phyloP scores from a whole-genome alignment of 1,140 invertebrate species.

The Aleiodes sp. region DNA sequence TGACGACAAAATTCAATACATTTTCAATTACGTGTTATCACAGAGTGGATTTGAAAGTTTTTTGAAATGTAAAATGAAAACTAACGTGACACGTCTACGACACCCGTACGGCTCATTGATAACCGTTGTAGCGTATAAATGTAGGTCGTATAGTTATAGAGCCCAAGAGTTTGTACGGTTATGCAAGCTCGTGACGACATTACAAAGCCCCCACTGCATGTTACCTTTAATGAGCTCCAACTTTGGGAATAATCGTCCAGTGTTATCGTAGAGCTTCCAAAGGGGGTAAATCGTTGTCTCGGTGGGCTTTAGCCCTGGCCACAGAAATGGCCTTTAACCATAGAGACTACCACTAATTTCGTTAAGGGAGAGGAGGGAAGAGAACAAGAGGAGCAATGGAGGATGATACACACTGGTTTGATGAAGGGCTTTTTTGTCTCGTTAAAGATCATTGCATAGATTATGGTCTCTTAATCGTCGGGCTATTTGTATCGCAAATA shows the following conservation, averaged over 20 bases:
- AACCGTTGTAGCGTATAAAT: constrained; percentile 2
- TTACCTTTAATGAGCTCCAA: constrained; percentile 28
- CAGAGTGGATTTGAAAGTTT: not conserved
- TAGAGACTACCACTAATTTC: constrained; percentile 1
- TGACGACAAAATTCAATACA: not conserved
- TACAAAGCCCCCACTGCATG: constrained; percentile 31
- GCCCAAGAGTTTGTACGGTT: constrained; percentile 20
- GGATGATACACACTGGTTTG: not conserved
- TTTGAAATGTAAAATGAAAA: not conserved
- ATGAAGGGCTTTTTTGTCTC: not conserved
- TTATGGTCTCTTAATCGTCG: not conserved
- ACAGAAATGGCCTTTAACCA: constrained; percentile 14
- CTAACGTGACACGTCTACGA: constrained; percentile 10
- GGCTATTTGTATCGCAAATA: not conserved
- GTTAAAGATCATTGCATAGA: not conserved
- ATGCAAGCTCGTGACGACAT: constrained; percentile 31
- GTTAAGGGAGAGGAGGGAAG: too few relatives aligned
- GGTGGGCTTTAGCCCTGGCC: not conserved
- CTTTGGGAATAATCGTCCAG: constrained; percentile 28
- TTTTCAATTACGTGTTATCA: not conserved
- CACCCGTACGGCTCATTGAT: not conserved
- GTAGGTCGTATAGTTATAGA: constrained; percentile 24
- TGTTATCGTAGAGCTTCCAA: constrained; percentile 11
- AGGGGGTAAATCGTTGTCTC: constrained; percentile 13
- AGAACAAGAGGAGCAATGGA: too few relatives aligned